These are phyloP conservation scores for Crotalus helleri DNA, from an alignment of 2,113 vertebrate species.

Conservation along the genomic window DNA sequence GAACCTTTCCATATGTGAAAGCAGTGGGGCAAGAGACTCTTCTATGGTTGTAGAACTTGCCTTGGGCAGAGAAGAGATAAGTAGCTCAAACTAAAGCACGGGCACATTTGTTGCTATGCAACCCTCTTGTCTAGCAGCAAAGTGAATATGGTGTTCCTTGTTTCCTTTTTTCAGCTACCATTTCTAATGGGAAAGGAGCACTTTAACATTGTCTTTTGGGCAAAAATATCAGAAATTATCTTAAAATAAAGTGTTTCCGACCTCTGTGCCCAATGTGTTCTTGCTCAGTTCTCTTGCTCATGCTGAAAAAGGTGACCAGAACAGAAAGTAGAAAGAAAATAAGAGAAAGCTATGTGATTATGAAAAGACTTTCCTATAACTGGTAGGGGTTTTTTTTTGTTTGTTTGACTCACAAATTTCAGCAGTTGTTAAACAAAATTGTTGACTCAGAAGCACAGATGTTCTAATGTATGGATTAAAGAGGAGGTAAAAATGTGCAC, in stretches of 20 bases:
- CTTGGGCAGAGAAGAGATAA: not conserved
- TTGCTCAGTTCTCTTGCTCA: not conserved
- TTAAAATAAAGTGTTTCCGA: not conserved
- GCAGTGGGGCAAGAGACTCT: not conserved
- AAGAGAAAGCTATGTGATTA: not conserved
- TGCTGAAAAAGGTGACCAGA: not conserved
- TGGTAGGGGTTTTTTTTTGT: not conserved
- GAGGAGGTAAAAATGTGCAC: not conserved
- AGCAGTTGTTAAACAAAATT: not conserved
- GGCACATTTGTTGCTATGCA: slow-evolving; percentile 14
- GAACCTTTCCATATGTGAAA: not conserved
- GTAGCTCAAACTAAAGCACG: not conserved
- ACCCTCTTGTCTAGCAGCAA: slow-evolving; percentile 13
- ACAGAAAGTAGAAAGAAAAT: not conserved
- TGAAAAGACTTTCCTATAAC: not conserved
- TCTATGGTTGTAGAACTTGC: not conserved
- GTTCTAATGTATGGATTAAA: not conserved
- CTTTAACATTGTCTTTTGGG: not conserved
- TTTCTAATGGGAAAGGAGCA: no score
- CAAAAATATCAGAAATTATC: not conserved
- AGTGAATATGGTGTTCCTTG: not conserved
- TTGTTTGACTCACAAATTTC: not conserved
- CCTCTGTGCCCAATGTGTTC: not conserved
- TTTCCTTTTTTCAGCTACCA: not conserved
- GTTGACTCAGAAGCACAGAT: not conserved